Conservation (phyloP, 2,888 invertebrate genomes). For the Terebella lapidaria region DNA sequence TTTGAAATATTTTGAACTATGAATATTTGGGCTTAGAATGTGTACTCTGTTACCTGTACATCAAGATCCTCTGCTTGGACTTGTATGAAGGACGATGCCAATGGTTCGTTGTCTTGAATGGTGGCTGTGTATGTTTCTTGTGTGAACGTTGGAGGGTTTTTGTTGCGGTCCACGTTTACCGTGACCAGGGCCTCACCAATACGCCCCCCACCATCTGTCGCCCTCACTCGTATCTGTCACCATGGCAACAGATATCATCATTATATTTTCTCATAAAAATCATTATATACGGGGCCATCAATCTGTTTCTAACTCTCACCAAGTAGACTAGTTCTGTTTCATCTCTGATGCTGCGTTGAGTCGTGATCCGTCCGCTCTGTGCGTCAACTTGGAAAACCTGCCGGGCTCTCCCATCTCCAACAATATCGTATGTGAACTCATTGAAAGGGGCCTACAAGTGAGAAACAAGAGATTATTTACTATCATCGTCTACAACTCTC, state of each 20-base stretch:
- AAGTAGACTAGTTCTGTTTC: conserved; percentile 26
- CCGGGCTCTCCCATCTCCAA: conserved; percentile 25
- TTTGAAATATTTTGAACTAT: too few species aligned
- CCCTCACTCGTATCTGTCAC: conserved; percentile 34
- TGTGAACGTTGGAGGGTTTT: conserved; percentile 32
- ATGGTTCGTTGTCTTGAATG: conserved; percentile 31
- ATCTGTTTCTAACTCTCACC: too few species aligned
- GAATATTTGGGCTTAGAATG: too few species aligned
- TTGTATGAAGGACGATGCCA: conserved; percentile 23
- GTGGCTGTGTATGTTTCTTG: conserved; percentile 18
- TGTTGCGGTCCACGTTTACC: conserved; percentile 37
- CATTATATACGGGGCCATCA: too few species aligned
- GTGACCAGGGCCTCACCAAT: conserved; percentile 24
- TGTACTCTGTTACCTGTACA: conserved; percentile 16
- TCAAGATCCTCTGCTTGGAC: conserved; percentile 22
- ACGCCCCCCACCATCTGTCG: conserved; percentile 38
- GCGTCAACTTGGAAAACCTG: conserved; percentile 20
- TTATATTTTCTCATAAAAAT: background rate
- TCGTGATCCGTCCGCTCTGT: conserved; percentile 20
- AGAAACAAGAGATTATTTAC: background rate
- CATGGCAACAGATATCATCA: background rate
- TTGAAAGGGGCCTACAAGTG: conserved; percentile 22
- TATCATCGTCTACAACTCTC: background rate
- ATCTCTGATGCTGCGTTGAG: conserved; percentile 20
- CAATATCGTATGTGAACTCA: conserved; percentile 21